Evolutionary conservation across 2,888 invertebrate species (phyloP).

Genomic region (Crepidodera aurea): DNA sequence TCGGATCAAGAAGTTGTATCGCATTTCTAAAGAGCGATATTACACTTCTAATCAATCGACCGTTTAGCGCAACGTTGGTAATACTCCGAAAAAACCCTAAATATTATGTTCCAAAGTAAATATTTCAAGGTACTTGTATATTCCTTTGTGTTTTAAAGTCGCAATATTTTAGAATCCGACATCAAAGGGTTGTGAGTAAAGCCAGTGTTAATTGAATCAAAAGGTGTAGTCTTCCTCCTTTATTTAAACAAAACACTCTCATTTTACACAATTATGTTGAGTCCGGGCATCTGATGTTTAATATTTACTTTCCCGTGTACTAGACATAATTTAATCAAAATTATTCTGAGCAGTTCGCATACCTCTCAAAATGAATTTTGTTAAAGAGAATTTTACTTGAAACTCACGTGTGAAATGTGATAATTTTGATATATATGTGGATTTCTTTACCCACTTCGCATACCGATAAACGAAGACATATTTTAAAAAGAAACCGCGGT

Average conservation of each 20-base stretch:
- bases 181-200: conserved; percentile 24
- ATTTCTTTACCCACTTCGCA: no score
- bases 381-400: neutral
- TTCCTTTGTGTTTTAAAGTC: conserved; percentile 26
- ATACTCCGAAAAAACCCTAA: neutral
- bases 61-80: neutral
- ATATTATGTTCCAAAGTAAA: conserved; percentile 18
- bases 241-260: conserved; percentile 18
- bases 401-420: no score
- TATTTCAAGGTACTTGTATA: conserved; percentile 13
- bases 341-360: neutral
- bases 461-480: no score
- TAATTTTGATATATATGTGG: no score
- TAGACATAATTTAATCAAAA: neutral
- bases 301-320: neutral
- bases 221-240: conserved; percentile 16
- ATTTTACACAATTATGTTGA: conserved; percentile 12
- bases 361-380: neutral
- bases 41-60: neutral
- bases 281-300: neutral
- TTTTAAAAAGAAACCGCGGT: no score
- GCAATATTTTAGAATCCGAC: conserved; percentile 20
- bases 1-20: no score
- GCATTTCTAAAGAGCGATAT: neutral
- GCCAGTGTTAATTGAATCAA: conserved; percentile 23